Percentiles rank a stretch among this genome's conserved stretches.
Evolutionary conservation across 2,113 vertebrate genomes (phyloP).

Genomic region (Phrynosoma blainvillii): DNA sequence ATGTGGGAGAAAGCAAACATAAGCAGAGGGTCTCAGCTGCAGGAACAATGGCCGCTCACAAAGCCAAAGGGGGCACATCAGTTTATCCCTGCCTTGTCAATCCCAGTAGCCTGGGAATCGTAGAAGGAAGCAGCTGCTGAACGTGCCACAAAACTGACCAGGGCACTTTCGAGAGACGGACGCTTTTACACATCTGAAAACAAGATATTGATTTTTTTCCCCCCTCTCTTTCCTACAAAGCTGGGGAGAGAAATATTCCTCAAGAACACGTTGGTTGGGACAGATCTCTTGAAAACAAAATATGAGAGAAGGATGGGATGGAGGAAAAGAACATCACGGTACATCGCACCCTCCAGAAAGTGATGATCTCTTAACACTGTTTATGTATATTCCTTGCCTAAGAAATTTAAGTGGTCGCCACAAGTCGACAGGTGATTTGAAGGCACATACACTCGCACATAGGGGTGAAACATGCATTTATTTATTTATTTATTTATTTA

Average conservation of each 20-base stretch:
- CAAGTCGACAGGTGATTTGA: too few relatives aligned
- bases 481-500: too few relatives aligned
- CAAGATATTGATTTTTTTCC: conserved; percentile 80
- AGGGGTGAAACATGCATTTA: too few relatives aligned
- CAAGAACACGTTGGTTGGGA: too few relatives aligned
- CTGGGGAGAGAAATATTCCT: conserved; percentile 57
- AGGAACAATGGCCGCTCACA: conserved; percentile 94
- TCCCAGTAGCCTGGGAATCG: conserved; percentile 97
- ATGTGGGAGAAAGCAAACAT: conserved; percentile 99
- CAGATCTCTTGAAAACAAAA: neutral
- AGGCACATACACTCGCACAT: too few relatives aligned
- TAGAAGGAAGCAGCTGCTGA: conserved; percentile 98
- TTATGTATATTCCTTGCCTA: too few relatives aligned
- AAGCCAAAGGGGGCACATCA: conserved; percentile 95
- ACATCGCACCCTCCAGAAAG: neutral
- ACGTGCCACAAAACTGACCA: conserved; percentile 83
- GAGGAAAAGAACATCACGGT: neutral
- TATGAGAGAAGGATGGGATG: neutral
- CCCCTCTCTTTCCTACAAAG: conserved; percentile 51
- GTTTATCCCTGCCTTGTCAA: conserved; percentile 99
- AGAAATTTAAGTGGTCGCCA: too few relatives aligned
- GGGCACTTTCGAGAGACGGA: conserved; percentile 80
- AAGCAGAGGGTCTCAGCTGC: conserved; percentile 96
- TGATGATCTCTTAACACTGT: neutral
- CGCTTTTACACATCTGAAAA: conserved; percentile 84